Percentiles rank a stretch among this genome's conserved stretches.
Conservation (phyloP, 1,140 invertebrate species). For the Liolophura sinensis region DNA sequence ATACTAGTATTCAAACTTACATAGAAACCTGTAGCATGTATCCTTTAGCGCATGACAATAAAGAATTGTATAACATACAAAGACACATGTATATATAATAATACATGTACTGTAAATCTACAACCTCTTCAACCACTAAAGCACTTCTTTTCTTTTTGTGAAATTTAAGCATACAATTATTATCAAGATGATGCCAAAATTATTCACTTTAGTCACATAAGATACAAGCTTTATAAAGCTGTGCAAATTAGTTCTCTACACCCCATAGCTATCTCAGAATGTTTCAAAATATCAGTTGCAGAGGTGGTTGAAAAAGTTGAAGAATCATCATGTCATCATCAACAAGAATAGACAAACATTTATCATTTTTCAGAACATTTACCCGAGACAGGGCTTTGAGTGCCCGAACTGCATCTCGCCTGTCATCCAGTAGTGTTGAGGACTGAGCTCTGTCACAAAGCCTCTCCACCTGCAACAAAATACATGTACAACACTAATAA, state of each 20-base stretch:
- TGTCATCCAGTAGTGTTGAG: constrained; percentile 90
- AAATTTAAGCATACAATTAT: too few relatives aligned
- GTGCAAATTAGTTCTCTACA: too few relatives aligned
- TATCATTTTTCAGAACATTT: too few relatives aligned
- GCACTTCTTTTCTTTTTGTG: neutral
- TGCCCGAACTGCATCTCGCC: constrained; percentile 93
- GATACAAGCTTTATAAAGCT: too few relatives aligned
- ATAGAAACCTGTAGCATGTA: neutral
- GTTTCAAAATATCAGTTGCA: too few relatives aligned
- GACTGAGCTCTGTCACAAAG: constrained; percentile 89
- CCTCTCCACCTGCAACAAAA: constrained; percentile 78
- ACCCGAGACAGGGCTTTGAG: constrained; percentile 88
- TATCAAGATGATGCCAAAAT: too few relatives aligned
- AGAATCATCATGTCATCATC: too few relatives aligned
- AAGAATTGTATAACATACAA: neutral
- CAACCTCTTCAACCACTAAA: too few relatives aligned
- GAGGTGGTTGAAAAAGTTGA: too few relatives aligned
- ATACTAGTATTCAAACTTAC: neutral
- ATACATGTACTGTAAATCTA: too few relatives aligned
- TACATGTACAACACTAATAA: constrained; percentile 1
- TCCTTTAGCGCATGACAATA: neutral
- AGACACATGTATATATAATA: neutral
- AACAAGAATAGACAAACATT: constrained; percentile 1
- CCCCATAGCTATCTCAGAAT: too few relatives aligned
- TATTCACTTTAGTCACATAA: too few relatives aligned